phyloP scores from a whole-genome alignment of 2,797 vertebrate genomes.

The Vipera latastei region DNA sequence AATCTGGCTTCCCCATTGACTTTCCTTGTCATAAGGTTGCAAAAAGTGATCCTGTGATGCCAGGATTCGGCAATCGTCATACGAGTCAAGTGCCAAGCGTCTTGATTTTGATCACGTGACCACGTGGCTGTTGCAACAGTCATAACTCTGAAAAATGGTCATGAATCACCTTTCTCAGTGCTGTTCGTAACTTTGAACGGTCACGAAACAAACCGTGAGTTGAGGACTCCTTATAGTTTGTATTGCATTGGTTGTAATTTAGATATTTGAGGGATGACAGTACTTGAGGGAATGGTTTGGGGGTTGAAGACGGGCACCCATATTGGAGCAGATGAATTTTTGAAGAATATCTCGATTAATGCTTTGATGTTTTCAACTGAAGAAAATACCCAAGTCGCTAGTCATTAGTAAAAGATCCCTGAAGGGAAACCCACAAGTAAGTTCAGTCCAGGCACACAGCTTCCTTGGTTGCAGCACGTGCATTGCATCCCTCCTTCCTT shows the following conservation, averaged over 20 bases:
- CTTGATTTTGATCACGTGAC: background rate
- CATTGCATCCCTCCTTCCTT: too few relatives aligned
- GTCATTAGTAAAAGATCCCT: background rate
- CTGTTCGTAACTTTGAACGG: background rate
- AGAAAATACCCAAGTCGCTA: background rate
- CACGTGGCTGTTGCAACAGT: background rate
- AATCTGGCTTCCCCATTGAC: background rate
- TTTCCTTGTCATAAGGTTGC: background rate
- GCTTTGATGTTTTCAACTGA: background rate
- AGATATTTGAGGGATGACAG: background rate
- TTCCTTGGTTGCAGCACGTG: background rate
- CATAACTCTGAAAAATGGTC: background rate
- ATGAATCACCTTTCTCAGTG: background rate
- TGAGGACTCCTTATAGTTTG: background rate
- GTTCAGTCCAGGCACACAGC: background rate
- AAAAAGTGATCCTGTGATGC: background rate
- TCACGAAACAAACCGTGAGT: too few relatives aligned
- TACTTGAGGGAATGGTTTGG: background rate
- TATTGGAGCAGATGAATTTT: background rate
- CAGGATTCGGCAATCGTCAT: background rate
- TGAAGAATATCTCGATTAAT: background rate
- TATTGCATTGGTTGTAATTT: background rate
- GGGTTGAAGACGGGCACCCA: background rate
- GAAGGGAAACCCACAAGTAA: background rate
- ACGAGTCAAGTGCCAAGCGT: fast-evolving